Conservation (phyloP, 2,888 invertebrate genomes). For the Ichneumoninae sp. region DNA sequence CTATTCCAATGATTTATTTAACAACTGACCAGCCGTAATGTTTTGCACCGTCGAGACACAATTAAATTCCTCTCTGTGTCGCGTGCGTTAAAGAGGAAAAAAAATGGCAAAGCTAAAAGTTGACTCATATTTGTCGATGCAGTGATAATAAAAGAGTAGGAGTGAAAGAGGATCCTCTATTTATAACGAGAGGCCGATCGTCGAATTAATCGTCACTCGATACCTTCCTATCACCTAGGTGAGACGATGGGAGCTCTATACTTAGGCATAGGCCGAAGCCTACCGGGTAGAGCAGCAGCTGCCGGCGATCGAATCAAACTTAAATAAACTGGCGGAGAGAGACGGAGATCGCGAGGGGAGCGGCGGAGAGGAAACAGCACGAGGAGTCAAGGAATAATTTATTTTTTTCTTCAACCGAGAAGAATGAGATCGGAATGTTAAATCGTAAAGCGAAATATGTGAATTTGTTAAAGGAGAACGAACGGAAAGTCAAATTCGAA, state of each 20-base stretch:
- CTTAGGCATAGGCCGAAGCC: conserved; percentile 73
- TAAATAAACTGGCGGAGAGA: conserved; percentile 77
- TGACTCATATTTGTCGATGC: neutral
- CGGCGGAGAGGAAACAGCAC: conserved; percentile 10
- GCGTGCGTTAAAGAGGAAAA: neutral
- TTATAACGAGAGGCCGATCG: conserved; percentile 65
- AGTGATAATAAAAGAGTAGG: neutral
- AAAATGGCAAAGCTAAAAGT: neutral
- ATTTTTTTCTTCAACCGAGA: neutral
- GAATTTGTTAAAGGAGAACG: neutral
- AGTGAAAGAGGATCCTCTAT: conserved; percentile 57
- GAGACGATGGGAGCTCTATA: conserved; percentile 72
- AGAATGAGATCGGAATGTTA: conserved; percentile 5
- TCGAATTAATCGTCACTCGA: conserved; percentile 75
- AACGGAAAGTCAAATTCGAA: neutral
- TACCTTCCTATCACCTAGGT: conserved; percentile 72
- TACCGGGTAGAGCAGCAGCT: conserved; percentile 69
- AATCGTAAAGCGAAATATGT: neutral
- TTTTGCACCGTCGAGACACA: neutral
- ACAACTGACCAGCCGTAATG: neutral
- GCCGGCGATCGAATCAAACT: conserved; percentile 79
- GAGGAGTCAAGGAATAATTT: conserved; percentile 7
- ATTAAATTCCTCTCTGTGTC: too few relatives aligned
- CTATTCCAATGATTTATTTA: conserved; percentile 62
- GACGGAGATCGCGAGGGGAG: conserved; percentile 12